phyloP scores from a whole-genome alignment of 2,113 vertebrate genomes.

The Forbesichthys papilliferus region DNA sequence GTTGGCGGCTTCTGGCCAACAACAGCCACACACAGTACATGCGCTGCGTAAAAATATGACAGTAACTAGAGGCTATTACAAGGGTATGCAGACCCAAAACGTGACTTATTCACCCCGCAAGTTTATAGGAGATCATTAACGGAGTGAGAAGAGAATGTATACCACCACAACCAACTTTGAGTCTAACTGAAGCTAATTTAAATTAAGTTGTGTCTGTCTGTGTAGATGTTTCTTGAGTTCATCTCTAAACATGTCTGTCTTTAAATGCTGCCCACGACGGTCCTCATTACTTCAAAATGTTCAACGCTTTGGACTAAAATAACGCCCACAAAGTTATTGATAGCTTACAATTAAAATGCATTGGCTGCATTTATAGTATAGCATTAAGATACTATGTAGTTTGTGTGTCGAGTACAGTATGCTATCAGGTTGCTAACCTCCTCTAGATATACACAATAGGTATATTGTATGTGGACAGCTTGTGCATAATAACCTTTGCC shows the following conservation, averaged over 20 bases:
- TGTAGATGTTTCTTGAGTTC: conserved; percentile 6
- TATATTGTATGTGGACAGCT: too few relatives aligned
- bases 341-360: not conserved
- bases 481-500: too few relatives aligned
- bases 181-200: conserved; percentile 34
- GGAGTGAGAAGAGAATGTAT: conserved; percentile 13
- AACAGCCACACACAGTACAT: conserved; percentile 1
- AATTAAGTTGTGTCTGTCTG: conserved; percentile 23
- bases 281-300: too few relatives aligned
- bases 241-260: not conserved
- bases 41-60: not conserved
- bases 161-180: conserved; percentile 29
- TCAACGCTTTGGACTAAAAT: too few relatives aligned
- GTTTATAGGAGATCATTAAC: conserved; percentile 39
- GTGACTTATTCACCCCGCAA: conserved; percentile 53
- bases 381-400: too few relatives aligned
- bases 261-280: too few relatives aligned
- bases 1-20: conserved; percentile 54
- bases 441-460: too few relatives aligned
- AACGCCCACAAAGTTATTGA: not conserved
- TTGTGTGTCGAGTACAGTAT: too few relatives aligned
- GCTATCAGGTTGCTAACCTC: too few relatives aligned
- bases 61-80: conserved; percentile 46
- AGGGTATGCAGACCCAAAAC: conserved; percentile 23
- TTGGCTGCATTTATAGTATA: not conserved